phyloP scores from a whole-genome alignment of 2,888 invertebrate species.

The Cantharis rufa region DNA sequence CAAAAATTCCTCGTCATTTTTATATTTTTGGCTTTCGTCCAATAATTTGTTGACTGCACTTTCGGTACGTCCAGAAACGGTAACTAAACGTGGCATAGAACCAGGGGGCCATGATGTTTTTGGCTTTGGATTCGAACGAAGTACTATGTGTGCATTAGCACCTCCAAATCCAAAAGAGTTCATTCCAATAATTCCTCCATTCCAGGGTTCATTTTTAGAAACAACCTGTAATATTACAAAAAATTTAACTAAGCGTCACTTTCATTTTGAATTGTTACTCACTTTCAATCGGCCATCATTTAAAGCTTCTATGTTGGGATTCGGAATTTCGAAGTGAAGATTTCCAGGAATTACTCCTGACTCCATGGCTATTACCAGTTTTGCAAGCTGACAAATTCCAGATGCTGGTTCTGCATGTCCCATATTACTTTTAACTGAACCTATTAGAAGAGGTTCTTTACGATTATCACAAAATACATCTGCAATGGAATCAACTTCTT shows the following conservation, averaged over 20 bases:
- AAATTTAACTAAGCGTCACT: slow-evolving; percentile 44
- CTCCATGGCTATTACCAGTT: slow-evolving; percentile 93
- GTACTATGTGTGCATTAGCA: slow-evolving; percentile 89
- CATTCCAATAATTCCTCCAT: slow-evolving; percentile 88
- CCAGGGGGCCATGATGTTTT: slow-evolving; percentile 63
- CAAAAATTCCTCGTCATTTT: slow-evolving; percentile 73
- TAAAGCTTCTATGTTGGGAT: slow-evolving; percentile 89
- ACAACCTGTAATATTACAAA: slow-evolving; percentile 67
- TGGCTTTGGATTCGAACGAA: slow-evolving; percentile 78
- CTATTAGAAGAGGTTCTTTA: slow-evolving; percentile 80
- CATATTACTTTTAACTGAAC: slow-evolving; percentile 98
- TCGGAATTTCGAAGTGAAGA: slow-evolving; percentile 85
- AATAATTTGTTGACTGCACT: slow-evolving; percentile 73
- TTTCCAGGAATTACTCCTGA: slow-evolving; percentile 86
- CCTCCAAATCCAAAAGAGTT: slow-evolving; percentile 99
- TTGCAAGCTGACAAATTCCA: slow-evolving; percentile 88
- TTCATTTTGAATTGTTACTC: slow-evolving; percentile 8
- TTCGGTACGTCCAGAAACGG: slow-evolving; percentile 85
- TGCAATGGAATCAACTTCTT: slow-evolving; percentile 94
- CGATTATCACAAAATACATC: slow-evolving; percentile 88
- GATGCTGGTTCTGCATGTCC: slow-evolving; percentile 96
- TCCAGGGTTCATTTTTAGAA: slow-evolving; percentile 78
- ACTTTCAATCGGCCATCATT: slow-evolving; percentile 85
- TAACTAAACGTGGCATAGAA: slow-evolving; percentile 69
- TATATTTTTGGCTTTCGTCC: slow-evolving; percentile 62